phyloP scores from a whole-genome alignment of 1,140 invertebrate species.

The Drosophila kurseongensis region DNA sequence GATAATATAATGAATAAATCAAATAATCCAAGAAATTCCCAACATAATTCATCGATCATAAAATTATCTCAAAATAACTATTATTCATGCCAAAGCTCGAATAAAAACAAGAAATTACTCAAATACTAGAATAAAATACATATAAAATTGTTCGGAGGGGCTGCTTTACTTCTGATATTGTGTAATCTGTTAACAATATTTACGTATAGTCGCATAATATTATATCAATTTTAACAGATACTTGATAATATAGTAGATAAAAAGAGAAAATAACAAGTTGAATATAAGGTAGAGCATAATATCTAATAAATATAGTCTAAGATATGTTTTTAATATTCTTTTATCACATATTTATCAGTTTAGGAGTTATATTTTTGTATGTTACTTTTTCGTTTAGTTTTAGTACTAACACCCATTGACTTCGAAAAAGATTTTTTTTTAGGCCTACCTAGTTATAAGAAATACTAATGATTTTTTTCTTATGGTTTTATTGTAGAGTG shows the following conservation, averaged over 20 bases:
- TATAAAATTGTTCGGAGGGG: background rate
- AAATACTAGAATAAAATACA: background rate
- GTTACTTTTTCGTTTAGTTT: no score
- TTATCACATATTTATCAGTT: background rate
- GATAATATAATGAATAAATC: background rate
- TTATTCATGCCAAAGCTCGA: background rate
- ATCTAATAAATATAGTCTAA: background rate
- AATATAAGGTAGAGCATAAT: background rate
- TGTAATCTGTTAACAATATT: constrained; percentile 1
- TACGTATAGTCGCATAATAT: background rate
- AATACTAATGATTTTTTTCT: background rate
- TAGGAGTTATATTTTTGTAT: background rate
- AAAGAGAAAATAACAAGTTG: background rate
- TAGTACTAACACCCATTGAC: background rate
- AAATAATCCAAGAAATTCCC: background rate
- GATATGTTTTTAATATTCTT: background rate
- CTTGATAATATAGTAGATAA: background rate
- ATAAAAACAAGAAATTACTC: background rate
- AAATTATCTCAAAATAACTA: no score
- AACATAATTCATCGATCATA: background rate
- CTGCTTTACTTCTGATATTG: background rate
- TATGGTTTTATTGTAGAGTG: no score
- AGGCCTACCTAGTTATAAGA: background rate
- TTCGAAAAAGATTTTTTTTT: background rate
- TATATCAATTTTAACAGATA: background rate